A percentile compares a stretch with the other conserved stretches of the same genome.
These are phyloP conservation scores for Antitype chi DNA, from an alignment of 2,888 invertebrate species.

Conservation along the genomic window DNA sequence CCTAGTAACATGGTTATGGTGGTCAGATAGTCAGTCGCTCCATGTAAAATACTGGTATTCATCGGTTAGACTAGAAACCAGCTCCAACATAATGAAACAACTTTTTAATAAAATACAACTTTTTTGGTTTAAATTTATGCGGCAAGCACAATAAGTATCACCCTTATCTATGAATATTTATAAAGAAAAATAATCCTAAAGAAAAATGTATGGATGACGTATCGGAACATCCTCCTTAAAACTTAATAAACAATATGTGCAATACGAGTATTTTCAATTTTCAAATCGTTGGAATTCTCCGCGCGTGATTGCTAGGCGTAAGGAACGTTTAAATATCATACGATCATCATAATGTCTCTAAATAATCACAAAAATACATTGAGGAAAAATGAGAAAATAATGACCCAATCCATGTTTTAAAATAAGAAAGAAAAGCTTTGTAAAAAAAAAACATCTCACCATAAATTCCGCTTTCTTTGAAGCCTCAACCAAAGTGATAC, in stretches of 20 bases:
- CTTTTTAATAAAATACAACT: not conserved
- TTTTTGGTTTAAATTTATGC: not conserved
- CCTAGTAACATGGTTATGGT: no score
- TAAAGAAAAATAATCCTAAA: no score
- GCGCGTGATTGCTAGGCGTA: not conserved
- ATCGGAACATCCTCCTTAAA: no score
- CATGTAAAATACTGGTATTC: no score
- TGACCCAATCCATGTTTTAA: not conserved
- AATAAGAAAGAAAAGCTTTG: not conserved
- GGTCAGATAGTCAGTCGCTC: no score
- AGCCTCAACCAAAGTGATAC: conserved; percentile 61
- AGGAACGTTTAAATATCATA: not conserved
- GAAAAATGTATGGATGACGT: no score
- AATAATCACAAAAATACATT: not conserved
- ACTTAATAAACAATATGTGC: not conserved
- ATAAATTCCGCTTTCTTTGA: conserved; percentile 23
- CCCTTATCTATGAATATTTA: no score
- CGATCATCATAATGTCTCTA: not conserved
- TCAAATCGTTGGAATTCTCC: not conserved
- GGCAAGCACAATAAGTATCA: not conserved
- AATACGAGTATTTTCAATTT: not conserved
- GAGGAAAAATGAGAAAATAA: not conserved
- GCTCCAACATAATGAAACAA: no score
- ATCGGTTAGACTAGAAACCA: no score
- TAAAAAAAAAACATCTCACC: not conserved